Base-by-base conservation (phyloP, 2,113 vertebrate genomes). In the Silurus glanis region DNA sequence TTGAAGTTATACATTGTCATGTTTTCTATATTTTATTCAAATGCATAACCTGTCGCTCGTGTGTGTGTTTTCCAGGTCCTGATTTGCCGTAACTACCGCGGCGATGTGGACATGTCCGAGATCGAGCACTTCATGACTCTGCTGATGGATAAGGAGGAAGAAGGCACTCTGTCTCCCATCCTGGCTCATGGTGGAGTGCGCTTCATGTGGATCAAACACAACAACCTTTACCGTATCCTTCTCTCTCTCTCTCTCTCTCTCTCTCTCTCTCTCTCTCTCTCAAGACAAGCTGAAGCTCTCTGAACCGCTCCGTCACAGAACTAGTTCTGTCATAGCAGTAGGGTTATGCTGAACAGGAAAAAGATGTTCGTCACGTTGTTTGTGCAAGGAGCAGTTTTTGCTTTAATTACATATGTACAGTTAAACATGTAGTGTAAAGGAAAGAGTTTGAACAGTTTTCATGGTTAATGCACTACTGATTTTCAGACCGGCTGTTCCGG, bases 191-290 rank as follows among this genome's bases (percentile, higher is more conserved):
- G 98, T 0, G 97, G 97, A 0, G 98, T 99, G 59, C 97, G 98
- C 12, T 99, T 99, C 92, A 98, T 99, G 97, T 99, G 98, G 98
- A 99, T 99, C 87, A 99, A 99, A 87, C 98, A 99, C 86, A 99
- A 99, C 94, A 99, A 99, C 87, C 92, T 99, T 0, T 99, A 99
- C 89, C 88, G 98, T 98, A 99, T 98, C 98, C 97, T 96, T 94
- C n/a, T 19, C 37, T 56, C 4, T 19, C 13, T 51, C 9, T 74
- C 28, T n/a, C 17, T 56, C 61, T 4, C 16, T 37, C 25, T 56
- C 58, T 9, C 19, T 64, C 61, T 64, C 61, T 62, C 61, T 19
- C 23, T 66, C 25, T 79, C 45, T 5, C 45, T 9, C 71, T 51
- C 71, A 23, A 9, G 8, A 3, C 45, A 74, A 21, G 17, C 2